phyloP scores from a whole-genome alignment of 2,113 vertebrate species.

The Otis tarda region DNA sequence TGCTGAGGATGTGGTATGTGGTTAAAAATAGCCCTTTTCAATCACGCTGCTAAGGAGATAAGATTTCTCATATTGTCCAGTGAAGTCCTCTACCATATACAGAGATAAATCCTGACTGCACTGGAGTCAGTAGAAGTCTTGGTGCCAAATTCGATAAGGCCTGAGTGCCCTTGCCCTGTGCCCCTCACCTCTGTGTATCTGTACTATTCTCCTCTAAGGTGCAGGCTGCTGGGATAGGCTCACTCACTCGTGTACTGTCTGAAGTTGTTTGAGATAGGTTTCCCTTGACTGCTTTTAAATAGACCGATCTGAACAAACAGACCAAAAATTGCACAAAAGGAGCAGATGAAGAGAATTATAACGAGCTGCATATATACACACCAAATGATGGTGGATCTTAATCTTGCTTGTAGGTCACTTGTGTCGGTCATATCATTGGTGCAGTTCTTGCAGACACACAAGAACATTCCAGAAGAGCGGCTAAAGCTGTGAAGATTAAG shows the following conservation, averaged over 20 bases:
- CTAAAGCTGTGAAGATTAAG: slow-evolving; percentile 83
- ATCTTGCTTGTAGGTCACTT: slow-evolving; percentile 84
- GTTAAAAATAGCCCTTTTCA: not conserved
- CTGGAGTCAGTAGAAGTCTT: not conserved
- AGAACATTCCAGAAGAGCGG: slow-evolving; percentile 88
- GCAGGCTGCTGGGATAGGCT: not conserved
- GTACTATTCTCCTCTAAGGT: not conserved
- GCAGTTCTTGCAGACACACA: slow-evolving; percentile 90
- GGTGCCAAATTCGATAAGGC: not conserved
- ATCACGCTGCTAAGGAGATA: not conserved
- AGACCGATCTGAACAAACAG: not conserved
- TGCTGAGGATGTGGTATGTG: slow-evolving; percentile 80
- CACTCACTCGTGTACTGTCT: not conserved
- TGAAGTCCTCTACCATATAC: not conserved
- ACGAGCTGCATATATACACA: not conserved
- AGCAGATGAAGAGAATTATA: not conserved
- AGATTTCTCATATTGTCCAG: not conserved
- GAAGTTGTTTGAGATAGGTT: not conserved
- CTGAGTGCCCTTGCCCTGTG: not conserved
- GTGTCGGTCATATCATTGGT: slow-evolving; percentile 92
- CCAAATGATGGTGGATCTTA: not conserved
- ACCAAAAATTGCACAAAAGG: not conserved
- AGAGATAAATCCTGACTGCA: not conserved
- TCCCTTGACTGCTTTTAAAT: not conserved
- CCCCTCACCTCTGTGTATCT: not conserved